A percentile compares a stretch with the other conserved stretches of the same genome.
Evolutionary conservation across 2,113 vertebrate genomes (phyloP).

Genomic region (Tetrax tetrax): DNA sequence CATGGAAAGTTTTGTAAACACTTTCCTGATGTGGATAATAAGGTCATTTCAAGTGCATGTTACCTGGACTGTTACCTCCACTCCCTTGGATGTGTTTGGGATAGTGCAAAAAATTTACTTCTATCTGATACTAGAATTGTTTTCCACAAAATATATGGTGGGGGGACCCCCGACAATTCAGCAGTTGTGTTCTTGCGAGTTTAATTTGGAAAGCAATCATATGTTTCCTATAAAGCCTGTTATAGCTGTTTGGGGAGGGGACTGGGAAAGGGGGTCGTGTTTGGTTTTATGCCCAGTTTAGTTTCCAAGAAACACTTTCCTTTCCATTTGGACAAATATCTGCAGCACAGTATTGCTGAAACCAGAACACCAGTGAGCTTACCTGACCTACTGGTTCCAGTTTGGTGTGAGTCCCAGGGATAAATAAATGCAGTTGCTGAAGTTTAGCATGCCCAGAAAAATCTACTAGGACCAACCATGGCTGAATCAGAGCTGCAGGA

Average conservation of each 20-base stretch:
- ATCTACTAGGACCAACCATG: slow-evolving; percentile 72
- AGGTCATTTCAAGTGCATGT: slow-evolving; percentile 80
- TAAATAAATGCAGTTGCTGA: slow-evolving; percentile 78
- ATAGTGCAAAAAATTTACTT: slow-evolving; percentile 75
- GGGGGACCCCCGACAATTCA: slow-evolving; percentile 6
- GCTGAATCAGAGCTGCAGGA: slow-evolving; percentile 53
- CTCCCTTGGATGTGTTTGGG: slow-evolving; percentile 61
- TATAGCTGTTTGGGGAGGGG: slow-evolving; percentile 60
- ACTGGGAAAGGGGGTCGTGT: slow-evolving; percentile 17
- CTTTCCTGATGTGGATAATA: slow-evolving; percentile 72
- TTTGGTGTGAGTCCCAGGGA: slow-evolving; percentile 77
- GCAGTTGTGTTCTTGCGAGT: slow-evolving; percentile 68
- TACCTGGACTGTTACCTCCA: slow-evolving; percentile 70
- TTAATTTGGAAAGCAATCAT: slow-evolving; percentile 78
- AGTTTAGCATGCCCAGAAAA: slow-evolving; percentile 76
- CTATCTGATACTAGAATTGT: slow-evolving; percentile 43
- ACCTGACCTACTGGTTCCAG: slow-evolving; percentile 81
- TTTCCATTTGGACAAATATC: slow-evolving; percentile 81
- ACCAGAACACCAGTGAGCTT: slow-evolving; percentile 77
- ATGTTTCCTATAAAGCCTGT: slow-evolving; percentile 84
- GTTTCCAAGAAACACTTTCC: slow-evolving; percentile 78
- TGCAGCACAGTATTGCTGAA: slow-evolving; percentile 74
- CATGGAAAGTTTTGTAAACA: slow-evolving; percentile 51
- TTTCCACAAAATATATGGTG: slow-evolving; percentile 42
- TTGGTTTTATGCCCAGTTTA: background rate